Evolutionary conservation across 2,113 vertebrate species (phyloP).

Genomic region (Leptosomus discolor): DNA sequence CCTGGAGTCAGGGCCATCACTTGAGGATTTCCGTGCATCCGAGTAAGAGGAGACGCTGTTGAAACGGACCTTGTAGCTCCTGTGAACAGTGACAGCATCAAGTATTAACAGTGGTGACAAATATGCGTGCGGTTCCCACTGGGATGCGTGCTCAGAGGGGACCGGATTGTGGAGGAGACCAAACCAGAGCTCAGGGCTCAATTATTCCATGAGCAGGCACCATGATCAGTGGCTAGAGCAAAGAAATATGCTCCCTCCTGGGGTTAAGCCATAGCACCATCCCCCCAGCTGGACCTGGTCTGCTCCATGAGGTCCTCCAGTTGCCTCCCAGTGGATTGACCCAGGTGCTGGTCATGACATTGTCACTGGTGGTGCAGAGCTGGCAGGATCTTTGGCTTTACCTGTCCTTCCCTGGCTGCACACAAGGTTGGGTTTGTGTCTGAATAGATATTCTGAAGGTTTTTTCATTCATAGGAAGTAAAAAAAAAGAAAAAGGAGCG

Average conservation of each 20-base stretch:
- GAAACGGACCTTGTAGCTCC: slow-evolving; percentile 98
- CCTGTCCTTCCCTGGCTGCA: not conserved
- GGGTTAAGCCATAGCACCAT: not conserved
- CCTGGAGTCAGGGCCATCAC: slow-evolving; percentile 84
- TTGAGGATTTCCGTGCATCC: slow-evolving; percentile 89
- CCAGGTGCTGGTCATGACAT: not conserved
- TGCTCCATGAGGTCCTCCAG: not conserved
- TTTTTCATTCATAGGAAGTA: not conserved
- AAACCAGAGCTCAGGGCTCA: not conserved
- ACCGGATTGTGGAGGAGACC: rapidly evolving
- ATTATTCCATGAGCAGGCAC: not conserved
- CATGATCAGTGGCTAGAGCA: not conserved
- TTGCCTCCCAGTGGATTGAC: not conserved
- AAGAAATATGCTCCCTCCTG: not conserved
- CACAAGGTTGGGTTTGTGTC: not conserved
- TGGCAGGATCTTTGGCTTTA: not conserved
- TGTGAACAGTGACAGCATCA: slow-evolving; percentile 11
- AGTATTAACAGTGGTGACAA: not conserved
- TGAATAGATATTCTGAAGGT: not conserved
- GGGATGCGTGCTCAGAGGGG: rapidly evolving
- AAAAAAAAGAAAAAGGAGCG: not conserved
- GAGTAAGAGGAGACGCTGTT: slow-evolving; percentile 97
- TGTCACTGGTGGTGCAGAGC: not conserved
- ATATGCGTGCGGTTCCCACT: rapidly evolving
- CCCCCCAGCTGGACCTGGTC: not conserved